Conservation (phyloP, 2,113 vertebrate genomes). For the Periophthalmodon schlosseri region DNA sequence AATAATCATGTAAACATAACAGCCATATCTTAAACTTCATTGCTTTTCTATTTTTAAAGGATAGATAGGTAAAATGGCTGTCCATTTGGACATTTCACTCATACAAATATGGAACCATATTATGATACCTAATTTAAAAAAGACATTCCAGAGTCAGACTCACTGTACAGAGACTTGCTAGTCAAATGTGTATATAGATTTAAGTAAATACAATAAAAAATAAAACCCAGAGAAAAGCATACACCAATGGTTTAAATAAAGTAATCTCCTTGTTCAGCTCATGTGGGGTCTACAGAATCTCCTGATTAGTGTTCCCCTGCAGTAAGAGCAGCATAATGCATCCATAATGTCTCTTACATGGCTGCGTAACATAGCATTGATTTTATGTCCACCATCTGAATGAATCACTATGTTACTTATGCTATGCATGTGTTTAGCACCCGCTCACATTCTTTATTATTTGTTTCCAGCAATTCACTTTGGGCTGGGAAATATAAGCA, state of each 20-base stretch:
- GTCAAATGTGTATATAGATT: no score
- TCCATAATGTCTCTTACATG: slow-evolving; percentile 26
- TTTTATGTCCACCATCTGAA: slow-evolving; percentile 33
- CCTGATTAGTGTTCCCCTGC: slow-evolving; percentile 30
- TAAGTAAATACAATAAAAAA: not conserved
- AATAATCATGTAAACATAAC: no score
- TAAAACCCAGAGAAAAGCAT: not conserved
- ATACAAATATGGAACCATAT: no score
- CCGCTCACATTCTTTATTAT: slow-evolving; percentile 37
- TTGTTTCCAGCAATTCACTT: slow-evolving; percentile 16
- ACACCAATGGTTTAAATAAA: slow-evolving; percentile 11
- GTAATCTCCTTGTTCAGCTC: slow-evolving; percentile 10
- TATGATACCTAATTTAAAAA: no score
- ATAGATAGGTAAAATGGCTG: no score
- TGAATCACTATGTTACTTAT: slow-evolving; percentile 30
- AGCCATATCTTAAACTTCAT: no score
- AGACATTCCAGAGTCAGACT: no score
- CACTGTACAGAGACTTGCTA: no score
- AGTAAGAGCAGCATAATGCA: slow-evolving; percentile 25
- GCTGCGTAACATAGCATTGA: slow-evolving; percentile 28
- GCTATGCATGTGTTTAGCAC: slow-evolving; percentile 15
- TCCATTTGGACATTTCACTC: no score
- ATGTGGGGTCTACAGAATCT: slow-evolving; percentile 27
- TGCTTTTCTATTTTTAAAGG: no score
- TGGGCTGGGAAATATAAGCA: slow-evolving; percentile 9